These are phyloP conservation scores for Erythrocebus patas DNA, from an alignment of 2,113 vertebrate genomes.

Conservation along the genomic window DNA sequence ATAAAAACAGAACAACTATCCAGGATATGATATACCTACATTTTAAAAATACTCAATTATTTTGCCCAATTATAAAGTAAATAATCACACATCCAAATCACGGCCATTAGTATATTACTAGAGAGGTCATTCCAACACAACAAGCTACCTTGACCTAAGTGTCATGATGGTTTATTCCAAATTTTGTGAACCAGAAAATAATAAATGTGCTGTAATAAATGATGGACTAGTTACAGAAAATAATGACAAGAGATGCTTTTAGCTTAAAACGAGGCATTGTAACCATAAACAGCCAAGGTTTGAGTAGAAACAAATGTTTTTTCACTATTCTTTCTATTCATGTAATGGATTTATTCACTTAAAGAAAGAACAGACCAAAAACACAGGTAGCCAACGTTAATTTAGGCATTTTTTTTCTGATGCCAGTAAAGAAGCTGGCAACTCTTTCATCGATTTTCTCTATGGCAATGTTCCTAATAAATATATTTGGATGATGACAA, in stretches of 20 bases:
- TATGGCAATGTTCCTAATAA: background rate
- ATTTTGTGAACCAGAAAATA: background rate
- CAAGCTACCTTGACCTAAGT: background rate
- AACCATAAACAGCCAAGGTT: background rate
- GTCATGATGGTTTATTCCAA: background rate
- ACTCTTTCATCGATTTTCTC: background rate
- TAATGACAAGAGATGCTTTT: background rate
- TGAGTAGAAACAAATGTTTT: background rate
- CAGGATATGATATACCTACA: background rate
- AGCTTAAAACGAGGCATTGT: background rate
- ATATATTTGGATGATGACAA: background rate
- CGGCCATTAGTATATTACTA: background rate
- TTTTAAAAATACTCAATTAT: background rate
- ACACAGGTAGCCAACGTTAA: background rate
- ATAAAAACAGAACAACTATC: background rate
- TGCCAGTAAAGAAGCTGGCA: background rate
- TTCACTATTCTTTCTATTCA: background rate
- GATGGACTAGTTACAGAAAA: background rate
- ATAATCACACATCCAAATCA: background rate
- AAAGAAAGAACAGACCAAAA: background rate
- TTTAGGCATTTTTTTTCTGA: background rate
- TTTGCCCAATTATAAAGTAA: background rate
- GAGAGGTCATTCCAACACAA: background rate
- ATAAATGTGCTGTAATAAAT: background rate
- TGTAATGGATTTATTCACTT: background rate